A percentile compares a stretch with the other conserved stretches of the same genome.
phyloP scores from a whole-genome alignment of 2,888 invertebrate genomes.

The Melanostoma mellinum region DNA sequence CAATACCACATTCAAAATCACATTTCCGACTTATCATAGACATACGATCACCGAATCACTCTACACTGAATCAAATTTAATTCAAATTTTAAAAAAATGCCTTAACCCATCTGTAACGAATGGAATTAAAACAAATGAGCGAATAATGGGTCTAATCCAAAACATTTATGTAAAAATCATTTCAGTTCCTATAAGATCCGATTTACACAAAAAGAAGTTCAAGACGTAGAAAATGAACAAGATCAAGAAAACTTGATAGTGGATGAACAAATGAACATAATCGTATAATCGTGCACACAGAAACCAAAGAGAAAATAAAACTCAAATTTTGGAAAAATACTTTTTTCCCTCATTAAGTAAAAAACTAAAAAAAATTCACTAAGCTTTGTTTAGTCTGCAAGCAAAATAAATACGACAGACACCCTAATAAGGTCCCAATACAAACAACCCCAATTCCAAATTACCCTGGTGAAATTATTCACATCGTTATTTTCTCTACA shows the following conservation, averaged over 20 bases:
- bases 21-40: too few species aligned
- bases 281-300: conserved; percentile 7
- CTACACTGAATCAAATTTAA: too few species aligned
- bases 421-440: conserved; percentile 9
- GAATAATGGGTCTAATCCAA: conserved; percentile 3
- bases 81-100: too few species aligned
- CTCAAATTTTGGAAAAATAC: conserved; percentile 5
- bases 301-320: conserved; percentile 7
- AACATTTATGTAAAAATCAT: background rate
- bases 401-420: conserved; percentile 16
- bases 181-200: conserved; percentile 2
- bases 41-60: too few species aligned
- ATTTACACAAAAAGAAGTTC: conserved; percentile 2
- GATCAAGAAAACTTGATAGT: conserved; percentile 5
- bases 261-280: too few species aligned
- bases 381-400: conserved; percentile 6
- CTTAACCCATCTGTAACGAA: background rate
- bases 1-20: too few species aligned
- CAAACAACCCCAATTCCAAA: conserved; percentile 10
- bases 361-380: background rate
- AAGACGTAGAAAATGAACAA: background rate
- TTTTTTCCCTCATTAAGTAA: background rate
- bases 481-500: conserved; percentile 1
- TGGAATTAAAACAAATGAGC: background rate
- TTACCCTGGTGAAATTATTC: conserved; percentile 18